These are phyloP conservation scores for Leucophenga maculata DNA, from an alignment of 2,888 invertebrate species.

Conservation along the genomic window DNA sequence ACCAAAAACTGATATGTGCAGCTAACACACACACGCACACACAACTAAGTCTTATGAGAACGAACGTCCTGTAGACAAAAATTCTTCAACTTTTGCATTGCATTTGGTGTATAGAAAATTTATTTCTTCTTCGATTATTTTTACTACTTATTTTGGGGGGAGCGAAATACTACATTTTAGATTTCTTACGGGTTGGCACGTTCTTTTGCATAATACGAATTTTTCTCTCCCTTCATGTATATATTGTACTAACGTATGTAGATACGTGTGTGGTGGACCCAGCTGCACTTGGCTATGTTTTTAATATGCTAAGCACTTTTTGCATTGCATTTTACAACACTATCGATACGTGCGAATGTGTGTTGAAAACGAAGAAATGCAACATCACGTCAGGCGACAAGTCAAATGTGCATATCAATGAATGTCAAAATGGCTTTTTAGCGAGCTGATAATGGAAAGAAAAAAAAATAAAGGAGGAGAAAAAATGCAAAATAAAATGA, in stretches of 20 bases:
- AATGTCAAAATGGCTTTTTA: constrained; percentile 53
- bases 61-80: not conserved
- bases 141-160: constrained; percentile 11
- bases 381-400: constrained; percentile 40
- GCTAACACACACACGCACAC: not conserved
- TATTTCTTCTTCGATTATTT: constrained; percentile 17
- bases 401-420: constrained; percentile 60
- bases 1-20: constrained; percentile 37
- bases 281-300: constrained; percentile 58
- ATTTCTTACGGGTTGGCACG: constrained; percentile 42
- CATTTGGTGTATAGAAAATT: not conserved
- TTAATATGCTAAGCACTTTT: constrained; percentile 59
- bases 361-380: constrained; percentile 25
- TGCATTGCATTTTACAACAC: constrained; percentile 58
- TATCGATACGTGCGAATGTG: constrained; percentile 39
- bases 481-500: constrained; percentile 8
- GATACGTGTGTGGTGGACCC: constrained; percentile 42
- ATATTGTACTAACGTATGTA: not conserved
- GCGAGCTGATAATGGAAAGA: constrained; percentile 53
- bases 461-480: not conserved
- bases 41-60: too few relatives aligned
- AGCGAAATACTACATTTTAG: constrained; percentile 14
- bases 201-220: not conserved
- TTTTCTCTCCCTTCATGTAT: not conserved
- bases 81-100: not conserved